A percentile compares a stretch with the other conserved stretches of the same genome.
These are phyloP conservation scores for Ectemnius continuus DNA, from an alignment of 2,888 invertebrate genomes.

Conservation along the genomic window DNA sequence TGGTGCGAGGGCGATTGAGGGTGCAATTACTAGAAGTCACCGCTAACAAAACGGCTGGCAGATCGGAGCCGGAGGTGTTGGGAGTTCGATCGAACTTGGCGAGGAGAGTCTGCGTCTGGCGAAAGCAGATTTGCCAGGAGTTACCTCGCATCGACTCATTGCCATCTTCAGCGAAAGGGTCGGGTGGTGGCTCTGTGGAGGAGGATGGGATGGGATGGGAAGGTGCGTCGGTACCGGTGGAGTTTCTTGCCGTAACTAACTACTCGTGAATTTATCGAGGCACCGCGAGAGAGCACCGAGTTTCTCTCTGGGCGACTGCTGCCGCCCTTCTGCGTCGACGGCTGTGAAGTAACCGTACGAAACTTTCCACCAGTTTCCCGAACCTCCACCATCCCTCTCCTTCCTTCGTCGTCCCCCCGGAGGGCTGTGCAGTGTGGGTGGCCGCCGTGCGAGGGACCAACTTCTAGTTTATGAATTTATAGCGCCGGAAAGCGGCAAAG, in stretches of 20 bases:
- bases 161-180: not conserved
- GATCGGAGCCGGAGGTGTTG: slow-evolving; percentile 17
- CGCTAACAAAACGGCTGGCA: slow-evolving; percentile 8
- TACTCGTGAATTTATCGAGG: slow-evolving; percentile 75
- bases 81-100: slow-evolving; percentile 20
- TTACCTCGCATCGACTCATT: not conserved
- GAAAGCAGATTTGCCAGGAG: slow-evolving; percentile 9
- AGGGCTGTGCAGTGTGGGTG: slow-evolving; percentile 21
- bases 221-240: slow-evolving; percentile 60
- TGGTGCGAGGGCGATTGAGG: not conserved
- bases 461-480: slow-evolving; percentile 78
- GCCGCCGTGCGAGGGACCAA: slow-evolving; percentile 61
- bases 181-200: not conserved
- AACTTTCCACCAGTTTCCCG: slow-evolving; percentile 63
- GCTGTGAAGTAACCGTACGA: slow-evolving; percentile 62
- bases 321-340: slow-evolving; percentile 50
- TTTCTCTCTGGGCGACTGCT: slow-evolving; percentile 63
- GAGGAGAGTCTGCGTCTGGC: not conserved
- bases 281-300: slow-evolving; percentile 59
- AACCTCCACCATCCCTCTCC: slow-evolving; percentile 23
- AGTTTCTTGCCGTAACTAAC: slow-evolving; percentile 74
- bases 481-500: slow-evolving; percentile 72
- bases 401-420: not conserved
- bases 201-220: slow-evolving; percentile 19
- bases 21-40: too few species aligned